Conservation (phyloP, 2,888 invertebrate species). For the Elegia similella region DNA sequence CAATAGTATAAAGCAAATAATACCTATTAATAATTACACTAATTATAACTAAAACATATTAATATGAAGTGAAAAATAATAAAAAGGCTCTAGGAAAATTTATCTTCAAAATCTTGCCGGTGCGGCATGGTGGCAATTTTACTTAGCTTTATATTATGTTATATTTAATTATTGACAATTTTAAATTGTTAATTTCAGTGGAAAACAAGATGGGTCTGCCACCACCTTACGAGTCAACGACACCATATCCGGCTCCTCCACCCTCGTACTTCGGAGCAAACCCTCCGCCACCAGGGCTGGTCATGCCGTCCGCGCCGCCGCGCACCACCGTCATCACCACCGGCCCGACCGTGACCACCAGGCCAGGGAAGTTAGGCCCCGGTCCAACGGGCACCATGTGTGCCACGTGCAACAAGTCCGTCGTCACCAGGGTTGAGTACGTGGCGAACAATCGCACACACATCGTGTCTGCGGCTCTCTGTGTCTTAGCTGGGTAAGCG, state of each 20-base stretch:
- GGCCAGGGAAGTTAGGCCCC: slow-evolving; percentile 57
- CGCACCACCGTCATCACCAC: slow-evolving; percentile 63
- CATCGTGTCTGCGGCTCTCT: slow-evolving; percentile 69
- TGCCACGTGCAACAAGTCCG: slow-evolving; percentile 60
- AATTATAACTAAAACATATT: too few relatives aligned
- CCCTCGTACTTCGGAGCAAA: slow-evolving; percentile 70
- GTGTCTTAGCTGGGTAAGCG: slow-evolving; percentile 68
- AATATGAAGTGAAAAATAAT: too few relatives aligned
- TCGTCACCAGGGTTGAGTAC: slow-evolving; percentile 67
- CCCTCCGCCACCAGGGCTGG: slow-evolving; percentile 59
- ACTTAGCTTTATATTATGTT: too few relatives aligned
- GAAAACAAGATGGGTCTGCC: slow-evolving; percentile 77
- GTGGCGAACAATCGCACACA: slow-evolving; percentile 73
- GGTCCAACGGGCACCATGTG: slow-evolving; percentile 69
- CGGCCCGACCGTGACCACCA: slow-evolving; percentile 30
- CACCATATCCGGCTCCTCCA: slow-evolving; percentile 63
- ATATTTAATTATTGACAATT: not conserved
- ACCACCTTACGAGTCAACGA: slow-evolving; percentile 66
- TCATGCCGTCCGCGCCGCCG: slow-evolving; percentile 47
- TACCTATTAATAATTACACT: too few relatives aligned
- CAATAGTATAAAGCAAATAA: too few relatives aligned
- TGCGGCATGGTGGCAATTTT: too few relatives aligned
- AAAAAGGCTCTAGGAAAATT: too few relatives aligned
- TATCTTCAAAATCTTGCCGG: too few relatives aligned
- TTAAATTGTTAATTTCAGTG: slow-evolving; percentile 52